Evolutionary conservation across 2,797 vertebrate species (phyloP).

Genomic region (Vireo griseus): DNA sequence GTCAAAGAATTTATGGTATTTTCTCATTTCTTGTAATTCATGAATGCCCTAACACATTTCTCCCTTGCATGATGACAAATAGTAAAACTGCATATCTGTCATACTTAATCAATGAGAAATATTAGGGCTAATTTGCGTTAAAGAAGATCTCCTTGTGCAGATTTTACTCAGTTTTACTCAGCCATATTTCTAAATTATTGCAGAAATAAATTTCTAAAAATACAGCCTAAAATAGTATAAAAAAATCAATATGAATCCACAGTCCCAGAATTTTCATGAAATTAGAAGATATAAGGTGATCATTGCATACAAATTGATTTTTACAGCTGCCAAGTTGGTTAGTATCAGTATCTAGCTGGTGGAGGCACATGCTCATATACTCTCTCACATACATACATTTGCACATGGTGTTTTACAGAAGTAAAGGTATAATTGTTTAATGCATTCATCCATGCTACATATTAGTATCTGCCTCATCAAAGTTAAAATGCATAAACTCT

Average conservation of each 20-base stretch:
- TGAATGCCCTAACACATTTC: constrained; percentile 8
- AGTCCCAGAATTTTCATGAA: constrained; percentile 4
- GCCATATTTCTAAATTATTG: constrained; percentile 1
- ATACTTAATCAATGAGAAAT: constrained; percentile 57
- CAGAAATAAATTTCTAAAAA: constrained; percentile 49
- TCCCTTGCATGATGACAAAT: neutral
- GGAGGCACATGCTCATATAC: neutral
- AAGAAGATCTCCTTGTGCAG: constrained; percentile 28
- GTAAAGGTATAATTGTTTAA: neutral
- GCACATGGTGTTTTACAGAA: neutral
- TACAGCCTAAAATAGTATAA: constrained; percentile 43
- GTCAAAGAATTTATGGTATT: neutral
- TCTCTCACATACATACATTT: neutral
- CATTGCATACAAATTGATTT: constrained; percentile 41
- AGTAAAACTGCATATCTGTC: constrained; percentile 4
- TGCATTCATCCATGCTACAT: neutral
- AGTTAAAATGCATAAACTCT: neutral
- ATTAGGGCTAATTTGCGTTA: constrained; percentile 52
- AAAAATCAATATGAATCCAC: constrained; percentile 55
- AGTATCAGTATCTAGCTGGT: neutral
- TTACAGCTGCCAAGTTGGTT: neutral
- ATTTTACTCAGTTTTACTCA: constrained; percentile 36
- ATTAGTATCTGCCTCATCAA: neutral
- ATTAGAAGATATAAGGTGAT: constrained; percentile 19
- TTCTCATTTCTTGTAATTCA: constrained; percentile 42